phyloP scores from a whole-genome alignment of 64 coral and sea anemone species.

The Hydrozoanthus tunicans region DNA sequence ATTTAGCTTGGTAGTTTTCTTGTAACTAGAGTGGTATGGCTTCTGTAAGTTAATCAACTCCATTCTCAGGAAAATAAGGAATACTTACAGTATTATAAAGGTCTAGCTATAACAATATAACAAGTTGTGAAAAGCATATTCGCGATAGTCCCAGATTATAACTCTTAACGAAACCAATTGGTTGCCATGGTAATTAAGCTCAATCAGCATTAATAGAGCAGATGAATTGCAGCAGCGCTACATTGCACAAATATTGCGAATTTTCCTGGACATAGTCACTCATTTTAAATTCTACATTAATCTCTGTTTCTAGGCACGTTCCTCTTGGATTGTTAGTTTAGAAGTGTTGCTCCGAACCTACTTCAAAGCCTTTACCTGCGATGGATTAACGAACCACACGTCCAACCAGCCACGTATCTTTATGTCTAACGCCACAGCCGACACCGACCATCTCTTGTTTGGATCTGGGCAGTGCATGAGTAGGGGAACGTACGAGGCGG shows the following conservation, averaged over 20 bases:
- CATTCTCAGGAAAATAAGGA: no score
- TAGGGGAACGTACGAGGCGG: background rate
- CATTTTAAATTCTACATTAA: background rate
- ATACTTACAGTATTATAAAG: no score
- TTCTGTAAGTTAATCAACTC: no score
- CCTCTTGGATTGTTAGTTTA: background rate
- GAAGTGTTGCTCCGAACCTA: slow-evolving; percentile 13
- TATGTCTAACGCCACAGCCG: slow-evolving; percentile 7
- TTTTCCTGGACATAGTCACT: background rate
- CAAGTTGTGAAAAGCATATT: no score
- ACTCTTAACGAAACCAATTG: no score
- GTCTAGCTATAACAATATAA: no score
- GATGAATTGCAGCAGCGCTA: background rate
- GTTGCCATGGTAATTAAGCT: no score
- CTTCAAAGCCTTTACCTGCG: slow-evolving; percentile 39
- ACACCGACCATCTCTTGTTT: slow-evolving; percentile 5
- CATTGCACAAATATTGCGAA: background rate
- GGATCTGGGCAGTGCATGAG: slow-evolving; percentile 7
- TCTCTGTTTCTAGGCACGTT: background rate
- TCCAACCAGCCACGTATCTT: slow-evolving; percentile 20
- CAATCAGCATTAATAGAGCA: background rate
- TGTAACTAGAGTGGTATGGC: no score
- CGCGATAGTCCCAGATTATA: no score
- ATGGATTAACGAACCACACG: slow-evolving; percentile 24
- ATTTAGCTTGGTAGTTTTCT: no score